Evolutionary conservation across 2,113 vertebrate species (phyloP), one percentile per base, ranked within the genome.

Genomic region (Scalopus aquaticus): DNA sequence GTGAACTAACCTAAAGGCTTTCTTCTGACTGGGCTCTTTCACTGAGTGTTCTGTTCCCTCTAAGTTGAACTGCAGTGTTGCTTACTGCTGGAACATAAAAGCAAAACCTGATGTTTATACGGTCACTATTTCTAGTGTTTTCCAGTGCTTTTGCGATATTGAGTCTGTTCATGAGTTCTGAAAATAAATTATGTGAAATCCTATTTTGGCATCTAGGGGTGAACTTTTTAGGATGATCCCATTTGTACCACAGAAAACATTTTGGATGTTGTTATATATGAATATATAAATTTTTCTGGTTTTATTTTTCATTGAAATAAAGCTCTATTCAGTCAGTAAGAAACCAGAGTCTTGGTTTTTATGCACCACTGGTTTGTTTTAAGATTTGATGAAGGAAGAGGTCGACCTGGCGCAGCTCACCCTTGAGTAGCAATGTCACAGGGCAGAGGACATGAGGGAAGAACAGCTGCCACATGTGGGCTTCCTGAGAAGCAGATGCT

Each of bases 271-370:
- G 93, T 98, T 98, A 97, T 97, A 97, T 98, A 98, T 97, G 93
- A 96, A 97, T 97, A 97, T 98, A 98, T 97, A 98, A 97, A 98
- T 97, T 97, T 97, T 98, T 97, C 96, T 97, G 97, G 93, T 80
- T 98, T 97, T 98, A 98, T 98, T 98, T 98, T 98, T 95, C 98
- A 98, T 98, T 98, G 96, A 98, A 99, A 98, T 98, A 98, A 99
- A 98, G 96, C 97, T 98, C 98, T 98, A 95, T 97, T 93, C 95
- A 65, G 92, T 93, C 85, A 84, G 28, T 64, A 89, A 84, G 83
- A 67, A 22, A 22, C 78, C 81, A 70, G 73, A 69, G 78, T 64
- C 19, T 81, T 82, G 44, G 78, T 86, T 97, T 94, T 95, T 58
- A 77, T 20, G 64, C 28, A 51, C 35, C 44, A 32, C 12, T 4